Conservation (phyloP, 2,888 invertebrate genomes). For the Craniophora ligustri region DNA sequence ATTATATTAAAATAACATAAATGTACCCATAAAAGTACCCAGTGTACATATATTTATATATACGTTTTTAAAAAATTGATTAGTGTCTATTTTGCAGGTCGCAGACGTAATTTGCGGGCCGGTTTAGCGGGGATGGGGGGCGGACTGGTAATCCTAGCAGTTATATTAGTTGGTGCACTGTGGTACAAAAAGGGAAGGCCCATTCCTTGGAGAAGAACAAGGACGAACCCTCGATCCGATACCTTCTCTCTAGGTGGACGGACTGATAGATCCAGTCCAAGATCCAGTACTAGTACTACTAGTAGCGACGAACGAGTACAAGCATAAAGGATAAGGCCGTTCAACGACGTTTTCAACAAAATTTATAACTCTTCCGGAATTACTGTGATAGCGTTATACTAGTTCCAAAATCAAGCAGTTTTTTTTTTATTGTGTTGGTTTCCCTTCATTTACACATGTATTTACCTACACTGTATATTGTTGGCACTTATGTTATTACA, state of each 20-base stretch:
- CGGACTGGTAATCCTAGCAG: constrained; percentile 57
- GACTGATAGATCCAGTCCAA: not conserved
- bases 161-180: constrained; percentile 61
- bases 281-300: constrained; percentile 24
- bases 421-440: too few species aligned
- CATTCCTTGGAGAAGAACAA: constrained; percentile 20
- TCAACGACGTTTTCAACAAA: too few species aligned
- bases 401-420: too few species aligned
- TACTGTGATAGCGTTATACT: too few species aligned
- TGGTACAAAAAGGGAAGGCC: constrained; percentile 61
- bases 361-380: not conserved
- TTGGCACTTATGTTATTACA: too few species aligned
- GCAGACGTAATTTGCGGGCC: constrained; percentile 58
- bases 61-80: too few species aligned
- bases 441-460: too few species aligned
- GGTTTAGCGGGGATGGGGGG: constrained; percentile 70
- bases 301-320: constrained; percentile 11
- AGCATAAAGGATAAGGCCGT: not conserved
- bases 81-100: constrained; percentile 21
- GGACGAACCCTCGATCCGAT: constrained; percentile 13
- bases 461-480: too few species aligned
- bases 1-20: too few species aligned
- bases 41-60: too few species aligned
- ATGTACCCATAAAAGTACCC: too few species aligned
- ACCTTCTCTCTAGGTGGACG: constrained; percentile 7